These are phyloP conservation scores for Panagrolaimus sp. DNA, from an alignment of 1,140 invertebrate genomes.

Conservation along the genomic window DNA sequence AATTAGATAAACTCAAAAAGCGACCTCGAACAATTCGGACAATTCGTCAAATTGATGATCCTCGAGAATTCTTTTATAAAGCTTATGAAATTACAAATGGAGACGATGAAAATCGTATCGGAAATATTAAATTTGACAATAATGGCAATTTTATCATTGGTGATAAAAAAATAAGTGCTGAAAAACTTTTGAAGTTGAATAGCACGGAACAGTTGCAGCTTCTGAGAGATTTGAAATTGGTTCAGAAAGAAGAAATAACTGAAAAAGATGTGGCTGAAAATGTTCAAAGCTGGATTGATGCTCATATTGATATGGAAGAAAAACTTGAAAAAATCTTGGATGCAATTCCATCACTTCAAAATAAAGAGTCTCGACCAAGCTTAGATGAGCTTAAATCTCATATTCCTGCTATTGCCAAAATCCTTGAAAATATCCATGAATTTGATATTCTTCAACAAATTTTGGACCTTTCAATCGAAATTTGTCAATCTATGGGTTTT, in stretches of 20 bases:
- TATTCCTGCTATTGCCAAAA: neutral
- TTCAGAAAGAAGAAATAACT: neutral
- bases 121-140: neutral
- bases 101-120: neutral
- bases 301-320: neutral
- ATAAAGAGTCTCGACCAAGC: neutral
- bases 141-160: conserved; percentile 9
- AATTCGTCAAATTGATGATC: neutral
- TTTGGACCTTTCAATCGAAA: neutral
- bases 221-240: neutral
- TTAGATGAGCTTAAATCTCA: neutral
- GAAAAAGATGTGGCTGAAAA: neutral
- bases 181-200: neutral
- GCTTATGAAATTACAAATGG: neutral
- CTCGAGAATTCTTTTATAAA: conserved; percentile 1
- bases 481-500: neutral
- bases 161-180: neutral
- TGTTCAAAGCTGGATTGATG: neutral
- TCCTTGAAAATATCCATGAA: neutral
- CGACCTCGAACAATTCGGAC: neutral
- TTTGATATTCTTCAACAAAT: neutral
- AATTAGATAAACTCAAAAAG: neutral
- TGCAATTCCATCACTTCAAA: neutral
- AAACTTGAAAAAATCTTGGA: neutral
- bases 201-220: neutral